Evolutionary conservation across 2,113 vertebrate genomes (phyloP), one percentile per base, ranked within the genome.

Genomic region (Aegithalos caudatus): DNA sequence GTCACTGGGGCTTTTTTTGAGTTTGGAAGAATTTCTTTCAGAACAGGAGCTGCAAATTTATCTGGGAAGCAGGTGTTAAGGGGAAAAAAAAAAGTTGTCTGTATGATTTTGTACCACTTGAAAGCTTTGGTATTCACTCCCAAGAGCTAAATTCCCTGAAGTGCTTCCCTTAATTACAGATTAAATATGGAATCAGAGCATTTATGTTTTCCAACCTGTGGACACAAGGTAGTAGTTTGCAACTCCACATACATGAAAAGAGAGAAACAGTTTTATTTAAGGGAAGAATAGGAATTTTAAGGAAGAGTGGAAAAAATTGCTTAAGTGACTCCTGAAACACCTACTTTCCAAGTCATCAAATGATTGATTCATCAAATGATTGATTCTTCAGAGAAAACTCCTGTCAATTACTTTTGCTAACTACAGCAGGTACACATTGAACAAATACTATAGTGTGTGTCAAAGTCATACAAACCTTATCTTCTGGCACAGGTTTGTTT

Each of bases 401-500:
- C 19, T 79, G 29, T 38, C 23, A 33, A 12, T 73, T 73, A 24
- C 19, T 83, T 90, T 51, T 38, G 33, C 12, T 61, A 77, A 66
- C n/a, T 33, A 62, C 9, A 88, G 56, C 31, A 69, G 7, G n/a
- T n/a, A 29, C 40, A 48, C 8, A 19, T 3, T 47, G 12, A 85
- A 50, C 48, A 81, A 90, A 77, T 44, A 71, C 31, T 33, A 7
- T 6, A 27, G 9, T 3, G 4, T 17, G 3, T 44, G 29, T 78
- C 72, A 37, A 42, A 69, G 40, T 53, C 31, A 89, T 29, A 98
- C 98, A 78, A 71, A 98, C 98, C 98, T 98, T 96, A 98, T 98
- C 85, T 98, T 98, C 94, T 98, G 98, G 93, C 98, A 98, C 62
- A 98, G 97, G 74, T 98, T 98, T 21, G 98, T 98, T 96, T 98